Base-by-base conservation (phyloP, 2,113 vertebrate species). In the Rhinolophus sinicus region DNA sequence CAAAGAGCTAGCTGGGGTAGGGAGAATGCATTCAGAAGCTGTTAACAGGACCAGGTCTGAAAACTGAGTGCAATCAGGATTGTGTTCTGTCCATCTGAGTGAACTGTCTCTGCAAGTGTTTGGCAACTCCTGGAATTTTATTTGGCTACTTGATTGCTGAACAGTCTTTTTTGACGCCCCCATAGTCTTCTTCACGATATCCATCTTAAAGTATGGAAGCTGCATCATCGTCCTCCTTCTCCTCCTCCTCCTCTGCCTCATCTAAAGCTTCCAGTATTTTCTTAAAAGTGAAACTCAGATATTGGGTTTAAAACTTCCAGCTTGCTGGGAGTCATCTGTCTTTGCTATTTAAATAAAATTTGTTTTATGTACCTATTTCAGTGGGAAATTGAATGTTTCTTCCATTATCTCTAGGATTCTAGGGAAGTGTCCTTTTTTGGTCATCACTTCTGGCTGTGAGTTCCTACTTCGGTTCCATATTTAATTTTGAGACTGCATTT, bases 331-430 rank as follows among this genome's bases (percentile, higher is more conserved):
- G 22, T 62, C 72, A 58, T 85, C 47, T 90, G n/a, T 92, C 72
- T 80, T 95, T 69, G 30, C 77, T 89, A 83, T 86, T 47, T 92
- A 93, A 76, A 73, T 78, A 77, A 69, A 95, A 35, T 88, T 88
- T 75, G 47, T 33, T 35, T 30, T 90, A 80, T 62, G 3, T 70
- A 9, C 38, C 33, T 14, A 64, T 77, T 90, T 11, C 24, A 21
- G 19, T 78, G 54, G 62, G 15, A 94, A 73, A 65, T 30, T 90
- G 44, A 40, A 1, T 40, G 47, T 67, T 78, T 78, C 13, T 60
- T 70, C 22, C 35, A 54, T 83, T 35, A 83, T 69, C 47, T 87
- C 65, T 67, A 72, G 47, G 40, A 70, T 62, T 35, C 64, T 65
- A 65, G n/a, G 47, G 33, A 90, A 87, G n/a, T 54, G 62, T 18